Base-by-base conservation (phyloP, 2,113 vertebrate species). In the Dromaius novaehollandiae region DNA sequence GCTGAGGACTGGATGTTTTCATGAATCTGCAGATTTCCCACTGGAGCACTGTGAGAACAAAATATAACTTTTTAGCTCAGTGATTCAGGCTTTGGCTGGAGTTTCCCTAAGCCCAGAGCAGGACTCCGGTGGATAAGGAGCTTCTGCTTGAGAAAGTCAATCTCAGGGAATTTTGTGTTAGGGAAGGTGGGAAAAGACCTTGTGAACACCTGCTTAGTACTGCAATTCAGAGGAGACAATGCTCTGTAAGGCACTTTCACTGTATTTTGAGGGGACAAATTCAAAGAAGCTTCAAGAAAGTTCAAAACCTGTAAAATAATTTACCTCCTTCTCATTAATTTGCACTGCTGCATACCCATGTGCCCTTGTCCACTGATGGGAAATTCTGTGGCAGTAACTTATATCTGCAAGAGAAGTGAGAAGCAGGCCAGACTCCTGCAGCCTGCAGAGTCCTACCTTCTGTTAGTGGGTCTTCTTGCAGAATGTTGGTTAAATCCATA, bases 21-120 rank as follows among this genome's bases (percentile, higher is more conserved):
- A 84, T 76, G 95, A 94, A 95, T 94, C 78, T 95, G 84, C 70
- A 95, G 88, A 95, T 89, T 95, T 66, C 66, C 70, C 70, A 91
- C 56, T 80, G 78, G 93, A 91, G 63, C 24, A 60, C 30, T 68
- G 28, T 42, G 38, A 90, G 84, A 96, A 96, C 58, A 95, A 89
- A 96, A 82, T 40, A 44, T 44, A 91, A 90, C 73, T 90, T 89
- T 66, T 82, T 53, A 89, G 60, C n/a, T 89, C 69, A 90, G 21
- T 86, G 88, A 94, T 74, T 81, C 85, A 75, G 78, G 46, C 42
- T 68, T 55, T 38, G 70, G 42, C 6, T 78, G 69, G 56, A 95
- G 34, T 32, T 86, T 75, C 71, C 80, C 50, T 93, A 90, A 84
- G 73, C 25, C 55, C 48, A 86, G 21, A 79, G 83, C 32, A 93